These are phyloP conservation scores for Trematomus loennbergii DNA, from an alignment of 2,113 vertebrate species.

Conservation along the genomic window DNA sequence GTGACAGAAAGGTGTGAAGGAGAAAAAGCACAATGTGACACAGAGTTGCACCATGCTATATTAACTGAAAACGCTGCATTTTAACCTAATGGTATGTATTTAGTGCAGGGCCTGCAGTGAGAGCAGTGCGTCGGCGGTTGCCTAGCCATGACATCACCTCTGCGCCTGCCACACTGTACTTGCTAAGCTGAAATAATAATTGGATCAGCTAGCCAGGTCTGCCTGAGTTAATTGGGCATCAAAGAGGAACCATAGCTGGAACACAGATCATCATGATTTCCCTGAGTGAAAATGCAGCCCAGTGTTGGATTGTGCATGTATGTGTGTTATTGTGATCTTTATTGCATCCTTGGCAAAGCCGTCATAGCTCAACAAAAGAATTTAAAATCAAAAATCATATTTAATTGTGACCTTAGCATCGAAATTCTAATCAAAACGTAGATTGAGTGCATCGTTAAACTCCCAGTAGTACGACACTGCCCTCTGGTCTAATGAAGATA, in stretches of 20 bases:
- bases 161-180: constrained; percentile 48
- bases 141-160: constrained; percentile 51
- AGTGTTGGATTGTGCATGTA: constrained; percentile 37
- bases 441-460: neutral
- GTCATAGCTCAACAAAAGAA: too few species aligned
- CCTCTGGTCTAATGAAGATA: constrained; percentile 2
- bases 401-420: too few species aligned
- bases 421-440: too few species aligned
- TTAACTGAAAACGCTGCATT: constrained; percentile 15
- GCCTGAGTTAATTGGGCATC: constrained; percentile 80
- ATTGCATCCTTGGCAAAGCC: neutral
- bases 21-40: constrained; percentile 8
- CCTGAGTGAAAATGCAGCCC: constrained; percentile 46
- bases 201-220: constrained; percentile 76
- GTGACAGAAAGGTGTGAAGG: constrained; percentile 22
- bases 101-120: neutral
- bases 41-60: neutral
- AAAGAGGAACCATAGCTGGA: constrained; percentile 63
- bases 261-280: constrained; percentile 74
- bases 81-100: constrained; percentile 26
- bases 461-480: constrained; percentile 10
- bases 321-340: constrained; percentile 41
- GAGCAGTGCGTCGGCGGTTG: constrained; percentile 28
- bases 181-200: constrained; percentile 75
- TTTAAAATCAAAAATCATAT: too few species aligned